Percentiles rank a stretch among this genome's conserved stretches.
Conservation (phyloP, 37 sponge, comb jelly and placozoan species). For the Aplysina aerophoba region DNA sequence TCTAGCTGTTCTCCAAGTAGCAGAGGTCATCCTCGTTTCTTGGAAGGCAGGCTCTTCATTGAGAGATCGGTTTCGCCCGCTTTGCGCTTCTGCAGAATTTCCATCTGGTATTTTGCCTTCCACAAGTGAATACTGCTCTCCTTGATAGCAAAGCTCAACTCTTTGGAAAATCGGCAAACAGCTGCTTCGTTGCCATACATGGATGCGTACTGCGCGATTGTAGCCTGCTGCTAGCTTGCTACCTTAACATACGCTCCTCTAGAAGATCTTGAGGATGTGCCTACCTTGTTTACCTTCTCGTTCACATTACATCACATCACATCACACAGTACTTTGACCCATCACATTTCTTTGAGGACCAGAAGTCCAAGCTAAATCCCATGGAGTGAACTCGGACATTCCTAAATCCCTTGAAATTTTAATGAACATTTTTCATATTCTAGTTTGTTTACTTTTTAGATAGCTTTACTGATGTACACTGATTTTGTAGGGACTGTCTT, state of each 20-base stretch:
- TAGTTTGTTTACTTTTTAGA: too few species aligned
- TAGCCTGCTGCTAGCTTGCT: conserved; percentile 14
- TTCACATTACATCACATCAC: too few species aligned
- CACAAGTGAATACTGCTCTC: conserved; percentile 14
- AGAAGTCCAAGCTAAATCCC: too few species aligned
- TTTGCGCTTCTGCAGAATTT: background rate
- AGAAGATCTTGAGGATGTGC: background rate
- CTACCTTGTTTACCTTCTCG: background rate
- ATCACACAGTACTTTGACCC: background rate
- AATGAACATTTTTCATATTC: too few species aligned
- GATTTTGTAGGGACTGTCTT: too few species aligned
- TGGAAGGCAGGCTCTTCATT: conserved; percentile 19
- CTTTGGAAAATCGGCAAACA: conserved; percentile 18
- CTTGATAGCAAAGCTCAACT: background rate
- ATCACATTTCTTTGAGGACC: too few species aligned
- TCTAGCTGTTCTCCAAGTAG: conserved; percentile 39
- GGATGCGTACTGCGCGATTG: background rate
- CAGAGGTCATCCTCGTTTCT: conserved; percentile 15
- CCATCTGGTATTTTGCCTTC: conserved; percentile 5
- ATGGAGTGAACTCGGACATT: too few species aligned
- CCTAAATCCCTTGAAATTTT: too few species aligned
- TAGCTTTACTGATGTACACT: too few species aligned
- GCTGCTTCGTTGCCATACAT: conserved; percentile 5
- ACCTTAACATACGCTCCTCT: conserved; percentile 13
- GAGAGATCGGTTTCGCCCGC: conserved; percentile 17